Base-by-base conservation (phyloP, 2,888 invertebrate genomes). In the Exocentrus adspersus region DNA sequence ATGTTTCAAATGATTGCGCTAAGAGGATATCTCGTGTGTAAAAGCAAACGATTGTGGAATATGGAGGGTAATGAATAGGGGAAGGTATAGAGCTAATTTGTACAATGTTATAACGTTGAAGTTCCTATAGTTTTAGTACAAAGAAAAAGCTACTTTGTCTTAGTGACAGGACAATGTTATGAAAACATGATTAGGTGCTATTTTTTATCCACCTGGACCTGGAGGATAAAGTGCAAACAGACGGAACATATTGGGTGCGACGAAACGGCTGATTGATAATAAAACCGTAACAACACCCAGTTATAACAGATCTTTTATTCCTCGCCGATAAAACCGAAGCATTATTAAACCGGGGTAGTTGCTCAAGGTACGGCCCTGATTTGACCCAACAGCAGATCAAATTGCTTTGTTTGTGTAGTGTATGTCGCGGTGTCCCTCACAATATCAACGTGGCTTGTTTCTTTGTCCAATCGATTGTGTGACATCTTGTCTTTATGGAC, bases 401-500 rank as follows among this genome's bases (percentile, higher is more conserved):
- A 80, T 79, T 78, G 78, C 73, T 77, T 74, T 80, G 80, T 81
- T 81, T 80, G 80, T 79, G 78, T 78, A 79, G 77, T 77, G 73
- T 70, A 75, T 73, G 77, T 76, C 74, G 75, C 75, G 75, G 77
- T 74, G 77, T 74, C 77, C 75, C 77, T 74, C 76, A 72, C 76
- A 77, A 79, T 78, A 79, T 77, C 75, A 73, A 73, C 72, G 72
- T 75, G 75, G 78, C 77, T 76, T 79, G 79, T 79, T 79, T 79
- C 78, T 78, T 79, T 77, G 78, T 75, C 77, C 78, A 81, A 81
- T 81, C 81, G 81, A 81, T 81, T 80, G 79, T 78, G 81, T 80
- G 80, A 80, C 81, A 81, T 81, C 80, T 80, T 81, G 80, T 78
- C 80, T 81, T 81, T 81, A 81, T 81, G 79, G 79, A 77, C 74